Evolutionary conservation across 2,797 vertebrate genomes (phyloP).

Genomic region (Anguilla megastoma): DNA sequence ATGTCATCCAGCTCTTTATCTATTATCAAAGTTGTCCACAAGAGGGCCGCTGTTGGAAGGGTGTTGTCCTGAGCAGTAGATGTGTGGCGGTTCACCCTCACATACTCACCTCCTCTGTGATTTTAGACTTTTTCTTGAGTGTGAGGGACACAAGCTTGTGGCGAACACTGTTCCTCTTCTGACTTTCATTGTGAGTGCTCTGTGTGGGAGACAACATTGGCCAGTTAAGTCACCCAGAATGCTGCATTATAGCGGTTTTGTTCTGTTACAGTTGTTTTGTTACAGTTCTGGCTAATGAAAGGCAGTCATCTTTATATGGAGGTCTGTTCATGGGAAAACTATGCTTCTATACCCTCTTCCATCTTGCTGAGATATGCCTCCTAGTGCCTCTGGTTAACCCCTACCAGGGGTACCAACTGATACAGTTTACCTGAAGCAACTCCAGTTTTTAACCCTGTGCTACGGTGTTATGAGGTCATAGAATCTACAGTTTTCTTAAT

Average conservation of each 20-base stretch:
- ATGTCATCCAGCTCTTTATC: not conserved
- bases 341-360: not conserved
- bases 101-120: conserved; percentile 89
- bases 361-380: conserved; percentile 32
- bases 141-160: conserved; percentile 97
- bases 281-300: not conserved
- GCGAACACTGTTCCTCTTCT: conserved; percentile 89
- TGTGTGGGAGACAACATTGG: conserved; percentile 50
- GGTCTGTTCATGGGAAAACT: not conserved
- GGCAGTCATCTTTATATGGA: not conserved
- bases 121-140: conserved; percentile 97
- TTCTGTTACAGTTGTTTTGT: not conserved
- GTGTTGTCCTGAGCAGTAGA: not conserved
- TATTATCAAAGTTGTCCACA: not conserved
- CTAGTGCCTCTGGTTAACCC: not conserved
- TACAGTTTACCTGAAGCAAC: too few species aligned
- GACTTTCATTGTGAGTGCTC: conserved; percentile 76
- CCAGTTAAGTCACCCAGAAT: not conserved
- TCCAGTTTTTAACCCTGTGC: too few species aligned
- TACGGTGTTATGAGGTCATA: too few species aligned
- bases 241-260: not conserved
- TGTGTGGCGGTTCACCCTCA: not conserved
- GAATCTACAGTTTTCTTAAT: too few species aligned
- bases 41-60: not conserved
- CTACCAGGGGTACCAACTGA: too few species aligned